A percentile compares a stretch with the other conserved stretches of the same genome.
phyloP scores from a whole-genome alignment of 2,797 vertebrate species.

The Dallia pectoralis region DNA sequence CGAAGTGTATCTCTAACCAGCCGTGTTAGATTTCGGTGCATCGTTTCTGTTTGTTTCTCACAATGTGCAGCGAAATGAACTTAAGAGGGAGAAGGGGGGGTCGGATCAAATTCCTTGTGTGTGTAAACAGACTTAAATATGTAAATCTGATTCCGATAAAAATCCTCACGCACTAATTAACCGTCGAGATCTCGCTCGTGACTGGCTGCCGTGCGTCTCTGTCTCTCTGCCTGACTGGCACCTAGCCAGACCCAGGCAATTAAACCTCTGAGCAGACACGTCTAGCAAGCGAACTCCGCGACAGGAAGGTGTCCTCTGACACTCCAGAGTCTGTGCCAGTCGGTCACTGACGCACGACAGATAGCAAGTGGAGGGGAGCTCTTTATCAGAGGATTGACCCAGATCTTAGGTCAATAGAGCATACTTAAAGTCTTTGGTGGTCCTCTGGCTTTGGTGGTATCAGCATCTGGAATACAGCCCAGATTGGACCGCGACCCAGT shows the following conservation, averaged over 20 bases:
- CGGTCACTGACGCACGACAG: constrained; percentile 52
- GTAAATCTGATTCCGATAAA: too few species aligned
- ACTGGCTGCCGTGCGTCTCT: not conserved
- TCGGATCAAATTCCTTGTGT: too few species aligned
- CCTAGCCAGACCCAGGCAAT: not conserved
- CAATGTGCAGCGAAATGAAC: not conserved
- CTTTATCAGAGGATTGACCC: constrained; percentile 69
- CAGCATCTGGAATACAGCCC: constrained; percentile 72
- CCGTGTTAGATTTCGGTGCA: constrained; percentile 32
- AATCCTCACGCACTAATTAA: not conserved
- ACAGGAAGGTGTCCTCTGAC: constrained; percentile 27
- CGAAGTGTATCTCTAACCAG: constrained; percentile 20
- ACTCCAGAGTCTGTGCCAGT: constrained; percentile 34
- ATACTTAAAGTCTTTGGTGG: constrained; percentile 75
- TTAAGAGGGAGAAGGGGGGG: not conserved
- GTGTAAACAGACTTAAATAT: too few species aligned
- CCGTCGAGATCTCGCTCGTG: not conserved
- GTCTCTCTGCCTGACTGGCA: not conserved
- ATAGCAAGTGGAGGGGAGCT: constrained; percentile 58
- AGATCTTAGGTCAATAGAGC: constrained; percentile 66
- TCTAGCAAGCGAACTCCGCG: not conserved
- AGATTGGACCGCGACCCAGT: constrained; percentile 55
- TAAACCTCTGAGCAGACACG: constrained; percentile 15
- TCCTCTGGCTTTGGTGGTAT: constrained; percentile 65
- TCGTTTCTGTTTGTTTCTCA: not conserved